Base-by-base conservation (phyloP, 2,113 vertebrate genomes). In the Cinclus mexicanus region DNA sequence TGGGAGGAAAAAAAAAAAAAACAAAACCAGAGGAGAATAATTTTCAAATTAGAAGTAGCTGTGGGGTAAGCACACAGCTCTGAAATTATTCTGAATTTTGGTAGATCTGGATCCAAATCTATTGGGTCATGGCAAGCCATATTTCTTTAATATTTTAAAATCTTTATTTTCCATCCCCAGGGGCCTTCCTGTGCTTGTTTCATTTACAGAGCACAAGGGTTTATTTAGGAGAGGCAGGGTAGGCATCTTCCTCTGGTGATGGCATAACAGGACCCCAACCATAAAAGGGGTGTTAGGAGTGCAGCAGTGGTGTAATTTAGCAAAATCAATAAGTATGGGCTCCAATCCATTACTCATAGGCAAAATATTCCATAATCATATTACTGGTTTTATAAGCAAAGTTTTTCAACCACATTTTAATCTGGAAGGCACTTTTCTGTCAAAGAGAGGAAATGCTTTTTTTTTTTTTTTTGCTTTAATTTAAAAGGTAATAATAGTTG, bases 361-460 rank as follows among this genome's bases (percentile, higher is more conserved):
- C 70, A 83, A 95, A 94, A 77, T 57, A 72, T 33, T 70, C 57
- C 35, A 77, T 50, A 67, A 71, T 55, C n/a, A 14, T 65, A 69
- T 68, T n/a, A 68, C 17, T 24, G 37, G 7, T 46, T 78, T 85
- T 83, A 79, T 7, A 77, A 72, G 47, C 12, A 91, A 72, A 87
- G 24, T 33, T 86, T 87, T 92, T 55, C 70, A 76, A 47, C 12
- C 8, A 42, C 42, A 23, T 94, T 72, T 84, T 83, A 65, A 68
- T 57, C 20, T 82, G 46, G 37, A 41, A 47, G 18, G 25, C 14
- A 55, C 28, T 95, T 93, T 28, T 42, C 53, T 59, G 14, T 63
- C 59, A 80, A 53, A 87, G 42, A 63, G 29, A 42, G 4, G 18
- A 91, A 69, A 37, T 31, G 19, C 3, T 14, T 44, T 42, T 42